Base-by-base conservation (phyloP, 2,888 invertebrate genomes). In the Melieria omissa region DNA sequence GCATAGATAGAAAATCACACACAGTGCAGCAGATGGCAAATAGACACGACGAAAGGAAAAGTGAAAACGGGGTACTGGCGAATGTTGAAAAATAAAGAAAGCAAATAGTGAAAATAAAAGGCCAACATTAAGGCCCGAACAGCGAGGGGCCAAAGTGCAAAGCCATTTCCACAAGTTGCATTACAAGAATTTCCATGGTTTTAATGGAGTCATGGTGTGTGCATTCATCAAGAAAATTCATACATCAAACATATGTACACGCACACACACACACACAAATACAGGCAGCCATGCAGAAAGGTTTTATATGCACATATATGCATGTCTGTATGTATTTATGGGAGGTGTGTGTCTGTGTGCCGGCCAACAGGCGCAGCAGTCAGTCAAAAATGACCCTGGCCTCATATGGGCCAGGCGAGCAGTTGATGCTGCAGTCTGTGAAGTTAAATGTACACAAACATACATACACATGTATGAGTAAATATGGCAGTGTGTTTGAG, bases 111-210 rank as follows among this genome's bases (percentile, higher is more conserved):
- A 29, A 29, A 29, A 29, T 29, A 29, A 29, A 29, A 29, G 29
- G 29, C 29, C 29, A 29, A 29, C 29, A 29, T 29, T 29, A 29
- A 29, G 29, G 29, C 29, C 29, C 29, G 2, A 1, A 3, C 29
- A 29, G 44, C 8, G 42, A 52, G 65, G 58, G 58, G 42, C 52
- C 16, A 57, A 45, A 69, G 62, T 62, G 69, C 62, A 69, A 69
- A 69, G 54, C 46, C 55, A 63, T 65, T 69, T 66, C 58, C 65
- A 70, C 73, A 70, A 68, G 64, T 70, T 74, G 67, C 71, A 71
- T 69, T 74, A 73, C 73, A 74, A 72, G 73, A 73, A 70, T 70
- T 72, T 71, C 54, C 67, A 73, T 75, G 67, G 73, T 70, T 73
- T 73, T 70, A 72, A 70, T 71, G 71, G 67, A 73, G 74, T 74